These are phyloP conservation scores for Sapayoa aenigma DNA, from an alignment of 2,113 vertebrate species.

Conservation along the genomic window DNA sequence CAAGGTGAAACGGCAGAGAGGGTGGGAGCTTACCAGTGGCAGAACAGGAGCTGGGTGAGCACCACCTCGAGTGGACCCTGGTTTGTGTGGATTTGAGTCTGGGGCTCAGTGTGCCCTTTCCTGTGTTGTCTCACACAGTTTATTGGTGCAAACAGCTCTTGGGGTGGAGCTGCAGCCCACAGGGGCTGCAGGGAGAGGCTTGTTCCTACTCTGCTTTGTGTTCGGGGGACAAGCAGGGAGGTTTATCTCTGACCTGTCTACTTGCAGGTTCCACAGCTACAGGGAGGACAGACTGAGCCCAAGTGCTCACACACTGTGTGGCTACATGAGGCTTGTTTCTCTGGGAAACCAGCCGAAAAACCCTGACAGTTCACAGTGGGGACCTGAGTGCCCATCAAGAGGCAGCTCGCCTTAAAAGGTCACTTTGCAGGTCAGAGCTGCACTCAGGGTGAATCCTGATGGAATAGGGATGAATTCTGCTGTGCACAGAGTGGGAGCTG, in stretches of 20 bases:
- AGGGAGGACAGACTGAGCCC: not conserved
- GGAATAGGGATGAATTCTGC: not conserved
- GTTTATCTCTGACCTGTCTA: fast-evolving
- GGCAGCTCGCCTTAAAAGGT: not conserved
- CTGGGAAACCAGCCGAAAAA: slow-evolving; percentile 1
- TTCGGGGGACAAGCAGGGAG: not conserved
- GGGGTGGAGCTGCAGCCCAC: not conserved
- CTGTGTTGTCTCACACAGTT: fast-evolving
- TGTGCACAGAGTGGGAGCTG: not conserved
- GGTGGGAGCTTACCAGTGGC: not conserved
- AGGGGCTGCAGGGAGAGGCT: not conserved
- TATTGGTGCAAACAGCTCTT: not conserved
- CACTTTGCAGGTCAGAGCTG: not conserved
- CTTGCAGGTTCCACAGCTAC: not conserved
- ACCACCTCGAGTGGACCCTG: not conserved
- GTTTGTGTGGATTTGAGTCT: not conserved
- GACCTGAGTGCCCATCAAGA: not conserved
- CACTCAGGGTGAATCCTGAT: not conserved
- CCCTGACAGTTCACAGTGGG: not conserved
- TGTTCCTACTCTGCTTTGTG: not conserved
- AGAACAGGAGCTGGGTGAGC: not conserved
- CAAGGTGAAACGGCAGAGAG: not conserved
- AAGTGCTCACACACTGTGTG: not conserved
- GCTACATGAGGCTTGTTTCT: not conserved
- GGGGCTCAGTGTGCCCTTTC: not conserved